Evolutionary conservation across 2,113 vertebrate genomes (phyloP).

Genomic region (Sturnira hondurensis): DNA sequence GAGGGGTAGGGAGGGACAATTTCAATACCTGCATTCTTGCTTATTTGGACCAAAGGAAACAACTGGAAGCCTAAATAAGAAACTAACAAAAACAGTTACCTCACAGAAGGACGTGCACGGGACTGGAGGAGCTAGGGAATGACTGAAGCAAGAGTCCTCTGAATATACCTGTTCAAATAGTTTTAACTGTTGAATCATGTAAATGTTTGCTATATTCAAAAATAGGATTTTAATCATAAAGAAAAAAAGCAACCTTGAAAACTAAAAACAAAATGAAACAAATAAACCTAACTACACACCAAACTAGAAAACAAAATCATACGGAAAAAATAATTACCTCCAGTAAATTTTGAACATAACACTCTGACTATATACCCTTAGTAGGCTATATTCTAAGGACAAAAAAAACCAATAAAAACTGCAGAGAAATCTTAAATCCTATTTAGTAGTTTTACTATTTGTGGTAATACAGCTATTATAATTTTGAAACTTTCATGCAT

Average conservation of each 20-base stretch:
- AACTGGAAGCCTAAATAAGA: not conserved
- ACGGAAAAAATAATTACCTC: not conserved
- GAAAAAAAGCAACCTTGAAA: not conserved
- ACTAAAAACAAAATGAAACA: not conserved
- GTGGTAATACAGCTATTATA: not conserved
- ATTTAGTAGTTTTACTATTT: not conserved
- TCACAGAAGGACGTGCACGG: not conserved
- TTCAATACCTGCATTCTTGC: not conserved
- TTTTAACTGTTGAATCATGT: not conserved
- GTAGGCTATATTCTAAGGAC: not conserved
- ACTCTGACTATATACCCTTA: not conserved
- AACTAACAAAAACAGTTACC: not conserved
- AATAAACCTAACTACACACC: not conserved
- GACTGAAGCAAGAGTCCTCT: not conserved
- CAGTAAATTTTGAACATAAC: not conserved
- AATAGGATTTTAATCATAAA: not conserved
- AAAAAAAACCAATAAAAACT: not conserved
- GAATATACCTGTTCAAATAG: not conserved
- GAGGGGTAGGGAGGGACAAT: not conserved
- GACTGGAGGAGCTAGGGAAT: not conserved
- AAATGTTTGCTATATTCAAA: conserved; percentile 10
- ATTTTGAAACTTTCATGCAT: not conserved
- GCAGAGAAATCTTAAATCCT: not conserved
- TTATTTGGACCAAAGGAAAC: conserved; percentile 19
- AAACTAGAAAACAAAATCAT: not conserved